phyloP scores from a whole-genome alignment of 2,113 vertebrate species.

The Pseudopodoces humilis region DNA sequence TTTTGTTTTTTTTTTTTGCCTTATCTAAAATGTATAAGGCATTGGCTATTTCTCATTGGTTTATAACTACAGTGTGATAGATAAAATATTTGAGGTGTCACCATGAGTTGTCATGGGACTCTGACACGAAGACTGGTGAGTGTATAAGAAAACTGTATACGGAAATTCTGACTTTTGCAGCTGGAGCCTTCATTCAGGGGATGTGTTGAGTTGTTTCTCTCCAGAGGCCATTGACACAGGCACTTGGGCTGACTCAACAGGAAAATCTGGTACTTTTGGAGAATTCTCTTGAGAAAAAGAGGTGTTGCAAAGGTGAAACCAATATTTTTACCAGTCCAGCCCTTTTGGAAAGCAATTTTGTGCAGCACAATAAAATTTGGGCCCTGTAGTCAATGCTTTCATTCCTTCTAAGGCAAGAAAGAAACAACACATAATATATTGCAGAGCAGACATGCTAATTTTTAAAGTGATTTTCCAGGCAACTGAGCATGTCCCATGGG shows the following conservation, averaged over 20 bases:
- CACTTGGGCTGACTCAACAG: background rate
- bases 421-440: background rate
- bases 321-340: background rate
- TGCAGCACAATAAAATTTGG: background rate
- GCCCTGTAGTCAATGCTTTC: background rate
- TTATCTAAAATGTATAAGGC: background rate
- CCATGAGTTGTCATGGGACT: background rate
- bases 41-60: background rate
- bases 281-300: background rate
- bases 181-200: background rate
- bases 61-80: background rate
- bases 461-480: conserved; percentile 31
- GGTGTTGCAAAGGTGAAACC: background rate
- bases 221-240: background rate
- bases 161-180: background rate
- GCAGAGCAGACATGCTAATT: background rate
- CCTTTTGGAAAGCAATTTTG: background rate
- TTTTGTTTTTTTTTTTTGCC: background rate
- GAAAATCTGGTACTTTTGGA: background rate
- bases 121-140: background rate
- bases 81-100: background rate
- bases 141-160: background rate
- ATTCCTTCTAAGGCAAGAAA: background rate
- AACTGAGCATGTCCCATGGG: background rate
- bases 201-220: background rate